Evolutionary conservation across 2,797 vertebrate species (phyloP).

Genomic region (Bucorvus abyssinicus): DNA sequence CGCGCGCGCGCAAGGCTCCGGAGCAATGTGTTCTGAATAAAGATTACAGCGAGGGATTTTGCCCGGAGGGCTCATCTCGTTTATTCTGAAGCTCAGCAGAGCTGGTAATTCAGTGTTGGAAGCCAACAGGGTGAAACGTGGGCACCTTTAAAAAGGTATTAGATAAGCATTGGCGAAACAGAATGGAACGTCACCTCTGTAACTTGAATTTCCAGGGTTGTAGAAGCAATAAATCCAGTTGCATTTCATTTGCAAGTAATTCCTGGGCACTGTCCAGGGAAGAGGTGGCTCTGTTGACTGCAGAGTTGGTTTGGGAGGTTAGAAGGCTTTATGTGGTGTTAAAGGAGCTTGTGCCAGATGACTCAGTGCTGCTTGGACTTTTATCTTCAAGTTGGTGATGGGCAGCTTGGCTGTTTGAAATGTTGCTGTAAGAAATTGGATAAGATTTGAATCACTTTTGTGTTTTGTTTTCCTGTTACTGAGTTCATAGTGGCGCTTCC

Average conservation of each 20-base stretch:
- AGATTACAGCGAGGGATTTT: slow-evolving; percentile 25
- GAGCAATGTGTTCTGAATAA: slow-evolving; percentile 17
- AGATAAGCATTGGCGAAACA: neutral
- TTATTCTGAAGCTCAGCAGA: slow-evolving; percentile 36
- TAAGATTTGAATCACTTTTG: neutral
- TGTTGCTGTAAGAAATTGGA: neutral
- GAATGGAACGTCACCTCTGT: neutral
- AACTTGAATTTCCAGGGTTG: slow-evolving; percentile 5
- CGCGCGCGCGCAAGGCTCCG: neutral
- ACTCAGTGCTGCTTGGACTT: neutral
- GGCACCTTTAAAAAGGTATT: slow-evolving; percentile 34
- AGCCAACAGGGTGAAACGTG: slow-evolving; percentile 7
- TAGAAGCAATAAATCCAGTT: neutral
- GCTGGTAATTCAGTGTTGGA: slow-evolving; percentile 22
- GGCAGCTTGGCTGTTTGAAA: neutral
- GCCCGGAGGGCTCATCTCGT: slow-evolving; percentile 3
- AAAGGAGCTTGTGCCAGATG: neutral
- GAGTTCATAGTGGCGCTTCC: neutral
- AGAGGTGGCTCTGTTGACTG: neutral
- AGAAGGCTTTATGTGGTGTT: neutral
- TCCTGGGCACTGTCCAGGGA: neutral
- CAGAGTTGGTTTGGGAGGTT: neutral
- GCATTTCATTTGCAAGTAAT: neutral
- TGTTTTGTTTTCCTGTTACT: neutral
- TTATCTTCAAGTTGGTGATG: neutral